Evolutionary conservation across 2,888 invertebrate genomes (phyloP).

Genomic region (Drosophila conformis): DNA sequence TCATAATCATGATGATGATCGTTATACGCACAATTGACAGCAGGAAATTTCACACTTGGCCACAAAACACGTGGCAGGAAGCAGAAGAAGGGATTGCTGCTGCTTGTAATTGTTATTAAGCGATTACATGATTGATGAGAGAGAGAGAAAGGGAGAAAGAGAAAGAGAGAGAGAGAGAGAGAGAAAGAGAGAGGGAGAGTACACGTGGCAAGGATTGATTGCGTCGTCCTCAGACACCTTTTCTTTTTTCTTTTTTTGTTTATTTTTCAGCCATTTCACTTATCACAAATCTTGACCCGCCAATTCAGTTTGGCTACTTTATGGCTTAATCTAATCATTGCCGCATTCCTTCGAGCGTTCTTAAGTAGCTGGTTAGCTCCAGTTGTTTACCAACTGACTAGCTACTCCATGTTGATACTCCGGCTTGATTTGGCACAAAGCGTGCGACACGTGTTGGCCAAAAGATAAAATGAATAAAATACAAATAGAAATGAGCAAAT

Average conservation of each 20-base stretch:
- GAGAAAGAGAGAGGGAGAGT: background rate
- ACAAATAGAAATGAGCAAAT: slow-evolving; percentile 17
- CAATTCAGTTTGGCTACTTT: slow-evolving; percentile 31
- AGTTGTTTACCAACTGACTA: background rate
- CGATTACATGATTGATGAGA: slow-evolving; percentile 71
- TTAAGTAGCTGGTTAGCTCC: slow-evolving; percentile 23
- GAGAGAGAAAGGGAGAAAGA: slow-evolving; percentile 37
- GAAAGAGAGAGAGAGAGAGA: background rate
- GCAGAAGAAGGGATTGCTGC: slow-evolving; percentile 14
- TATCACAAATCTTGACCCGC: slow-evolving; percentile 52
- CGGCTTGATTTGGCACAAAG: slow-evolving; percentile 11
- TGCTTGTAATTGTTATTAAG: slow-evolving; percentile 62
- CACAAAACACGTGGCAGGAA: slow-evolving; percentile 57
- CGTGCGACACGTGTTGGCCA: slow-evolving; percentile 67
- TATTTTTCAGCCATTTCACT: slow-evolving; percentile 16
- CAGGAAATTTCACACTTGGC: slow-evolving; percentile 70
- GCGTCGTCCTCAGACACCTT: background rate
- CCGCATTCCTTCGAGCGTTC: slow-evolving; percentile 63
- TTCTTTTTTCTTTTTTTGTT: background rate
- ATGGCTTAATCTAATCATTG: slow-evolving; percentile 65
- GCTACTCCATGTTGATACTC: slow-evolving; percentile 23
- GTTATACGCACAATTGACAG: slow-evolving; percentile 69
- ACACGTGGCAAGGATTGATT: slow-evolving; percentile 61
- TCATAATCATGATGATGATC: slow-evolving; percentile 7
- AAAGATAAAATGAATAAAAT: background rate